A percentile compares a stretch with the other conserved stretches of the same genome.
Conservation (phyloP, 2,797 vertebrate genomes). For the Phyllotis vaccarum region DNA sequence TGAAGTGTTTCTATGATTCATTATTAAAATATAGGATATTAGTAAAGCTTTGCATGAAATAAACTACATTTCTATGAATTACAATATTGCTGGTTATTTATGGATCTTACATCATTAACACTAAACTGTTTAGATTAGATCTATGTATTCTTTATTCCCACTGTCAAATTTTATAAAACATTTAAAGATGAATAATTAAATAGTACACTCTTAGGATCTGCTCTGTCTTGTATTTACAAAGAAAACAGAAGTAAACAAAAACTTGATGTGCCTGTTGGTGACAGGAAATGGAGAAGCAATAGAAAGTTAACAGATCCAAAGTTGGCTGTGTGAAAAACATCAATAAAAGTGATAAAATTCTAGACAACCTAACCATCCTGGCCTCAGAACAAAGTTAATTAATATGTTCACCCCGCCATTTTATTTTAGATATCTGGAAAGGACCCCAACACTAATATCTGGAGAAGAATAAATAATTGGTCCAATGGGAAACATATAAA, state of each 20-base stretch:
- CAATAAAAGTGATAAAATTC: slow-evolving; percentile 1
- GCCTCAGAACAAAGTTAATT: too few species aligned
- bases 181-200: slow-evolving; percentile 40
- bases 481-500: too few species aligned
- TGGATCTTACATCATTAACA: slow-evolving; percentile 47
- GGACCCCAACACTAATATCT: too few species aligned
- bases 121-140: slow-evolving; percentile 41
- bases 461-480: too few species aligned
- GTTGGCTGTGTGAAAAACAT: not conserved
- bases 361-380: not conserved
- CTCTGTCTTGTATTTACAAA: slow-evolving; percentile 15
- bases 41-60: slow-evolving; percentile 87
- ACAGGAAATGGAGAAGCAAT: slow-evolving; percentile 38
- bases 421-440: too few species aligned
- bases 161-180: slow-evolving; percentile 2
- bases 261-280: not conserved
- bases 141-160: not conserved
- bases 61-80: slow-evolving; percentile 84
- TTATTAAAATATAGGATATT: slow-evolving; percentile 79
- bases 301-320: slow-evolving; percentile 18
- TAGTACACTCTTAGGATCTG: slow-evolving; percentile 11
- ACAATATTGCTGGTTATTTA: slow-evolving; percentile 65
- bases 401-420: too few species aligned
- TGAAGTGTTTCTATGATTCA: slow-evolving; percentile 82
- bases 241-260: slow-evolving; percentile 40